phyloP scores from a whole-genome alignment of 2,113 vertebrate species.

The Meles meles region DNA sequence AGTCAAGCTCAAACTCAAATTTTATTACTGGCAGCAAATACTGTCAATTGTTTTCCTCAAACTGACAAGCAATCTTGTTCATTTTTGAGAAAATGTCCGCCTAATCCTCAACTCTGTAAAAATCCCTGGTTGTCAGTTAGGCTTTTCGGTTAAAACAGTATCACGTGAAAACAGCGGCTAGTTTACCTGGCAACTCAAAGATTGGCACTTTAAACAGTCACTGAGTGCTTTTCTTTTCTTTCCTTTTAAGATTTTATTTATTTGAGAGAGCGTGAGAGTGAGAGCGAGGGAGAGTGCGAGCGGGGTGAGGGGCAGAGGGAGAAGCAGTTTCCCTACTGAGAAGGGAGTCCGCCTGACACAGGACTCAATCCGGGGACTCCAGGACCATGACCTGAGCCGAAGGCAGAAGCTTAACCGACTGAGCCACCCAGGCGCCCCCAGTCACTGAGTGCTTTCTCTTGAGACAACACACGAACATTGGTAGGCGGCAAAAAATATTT shows the following conservation, averaged over 20 bases:
- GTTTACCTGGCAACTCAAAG: neutral
- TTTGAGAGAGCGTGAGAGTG: neutral
- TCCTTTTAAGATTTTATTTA: neutral
- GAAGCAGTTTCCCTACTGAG: neutral
- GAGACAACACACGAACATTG: neutral
- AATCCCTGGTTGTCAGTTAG: neutral
- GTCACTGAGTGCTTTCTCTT: neutral
- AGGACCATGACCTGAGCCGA: too few relatives aligned
- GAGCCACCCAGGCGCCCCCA: too few relatives aligned
- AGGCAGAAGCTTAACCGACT: too few relatives aligned
- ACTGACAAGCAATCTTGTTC: constrained; percentile 16
- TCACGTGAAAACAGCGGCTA: neutral
- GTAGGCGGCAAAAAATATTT: neutral
- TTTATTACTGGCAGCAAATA: neutral
- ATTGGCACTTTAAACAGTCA: neutral
- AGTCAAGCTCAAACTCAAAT: neutral
- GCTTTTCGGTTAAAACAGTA: neutral
- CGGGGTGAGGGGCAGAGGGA: neutral
- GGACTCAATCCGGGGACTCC: too few relatives aligned
- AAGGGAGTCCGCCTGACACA: too few relatives aligned
- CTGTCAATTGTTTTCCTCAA: neutral
- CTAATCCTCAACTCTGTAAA: neutral
- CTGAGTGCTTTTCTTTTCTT: neutral
- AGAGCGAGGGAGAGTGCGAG: neutral
- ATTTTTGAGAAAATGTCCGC: neutral